Conservation (phyloP, 2,888 invertebrate genomes). For the Chymomyza amoena region DNA sequence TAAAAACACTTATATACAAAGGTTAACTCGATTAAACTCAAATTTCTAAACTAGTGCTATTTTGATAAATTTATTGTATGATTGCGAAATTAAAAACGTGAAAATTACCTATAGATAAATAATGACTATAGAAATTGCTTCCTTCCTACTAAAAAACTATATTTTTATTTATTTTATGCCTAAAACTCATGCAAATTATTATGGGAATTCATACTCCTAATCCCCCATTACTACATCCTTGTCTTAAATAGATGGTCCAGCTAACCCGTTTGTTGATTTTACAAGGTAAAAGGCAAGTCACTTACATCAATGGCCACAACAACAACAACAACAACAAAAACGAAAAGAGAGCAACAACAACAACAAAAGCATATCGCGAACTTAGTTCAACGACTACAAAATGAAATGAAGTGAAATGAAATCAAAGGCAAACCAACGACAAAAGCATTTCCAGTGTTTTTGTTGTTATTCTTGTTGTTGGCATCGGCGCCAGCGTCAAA, state of each 20-base stretch:
- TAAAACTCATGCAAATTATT: no score
- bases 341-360: constrained; percentile 10
- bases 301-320: constrained; percentile 14
- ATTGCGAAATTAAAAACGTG: no score
- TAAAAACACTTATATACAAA: no score
- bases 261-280: not conserved
- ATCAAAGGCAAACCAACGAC: constrained; percentile 68
- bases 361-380: constrained; percentile 41
- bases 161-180: no score
- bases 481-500: constrained; percentile 35
- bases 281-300: not conserved
- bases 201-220: no score
- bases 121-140: no score
- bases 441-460: constrained; percentile 11
- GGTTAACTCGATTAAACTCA: no score
- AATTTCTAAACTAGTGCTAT: no score
- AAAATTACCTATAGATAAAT: no score
- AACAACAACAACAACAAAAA: constrained; percentile 4
- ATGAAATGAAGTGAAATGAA: constrained; percentile 74
- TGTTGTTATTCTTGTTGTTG: constrained; percentile 36
- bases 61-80: no score
- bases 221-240: no score
- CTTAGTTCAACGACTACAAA: constrained; percentile 47
- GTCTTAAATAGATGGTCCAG: not conserved
- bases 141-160: no score